Percentiles rank a stretch among this genome's conserved stretches.
These are phyloP conservation scores for Carcharodon carcharias DNA, from an alignment of 2,797 vertebrate species.

Conservation along the genomic window DNA sequence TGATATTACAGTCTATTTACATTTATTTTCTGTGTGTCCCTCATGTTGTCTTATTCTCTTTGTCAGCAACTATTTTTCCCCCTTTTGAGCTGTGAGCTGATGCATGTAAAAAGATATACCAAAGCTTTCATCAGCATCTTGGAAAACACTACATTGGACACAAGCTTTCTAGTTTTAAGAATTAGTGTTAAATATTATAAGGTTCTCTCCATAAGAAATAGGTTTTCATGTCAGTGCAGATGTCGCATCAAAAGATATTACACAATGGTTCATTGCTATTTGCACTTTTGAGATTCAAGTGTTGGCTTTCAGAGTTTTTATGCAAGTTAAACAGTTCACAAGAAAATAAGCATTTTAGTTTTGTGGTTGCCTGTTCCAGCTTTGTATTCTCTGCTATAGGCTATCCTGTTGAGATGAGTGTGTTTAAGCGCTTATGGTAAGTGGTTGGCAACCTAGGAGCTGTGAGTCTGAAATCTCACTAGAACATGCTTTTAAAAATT, in stretches of 20 bases:
- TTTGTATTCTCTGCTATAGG: neutral
- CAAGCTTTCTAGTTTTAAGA: slow-evolving; percentile 4
- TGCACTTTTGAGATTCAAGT: neutral
- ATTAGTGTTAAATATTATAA: slow-evolving; percentile 10
- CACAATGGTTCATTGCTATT: neutral
- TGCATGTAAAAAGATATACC: slow-evolving; percentile 23
- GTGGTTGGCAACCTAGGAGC: neutral
- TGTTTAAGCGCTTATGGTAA: neutral
- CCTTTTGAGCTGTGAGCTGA: slow-evolving; percentile 4
- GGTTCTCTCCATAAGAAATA: neutral
- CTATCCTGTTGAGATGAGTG: neutral
- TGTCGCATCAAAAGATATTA: neutral
- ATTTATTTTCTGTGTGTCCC: slow-evolving; percentile 32
- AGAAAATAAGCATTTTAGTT: neutral
- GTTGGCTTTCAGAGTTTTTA: neutral
- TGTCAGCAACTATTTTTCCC: slow-evolving; percentile 11
- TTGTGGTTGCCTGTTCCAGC: neutral
- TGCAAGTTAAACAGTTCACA: neutral
- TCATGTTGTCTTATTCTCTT: slow-evolving; percentile 28
- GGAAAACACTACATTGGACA: neutral
- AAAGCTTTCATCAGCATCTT: slow-evolving; percentile 32
- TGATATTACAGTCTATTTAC: slow-evolving; percentile 34
- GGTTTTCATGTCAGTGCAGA: neutral
- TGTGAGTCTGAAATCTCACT: neutral
- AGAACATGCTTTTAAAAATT: neutral